phyloP scores from a whole-genome alignment of 2,113 vertebrate species.

The Pterocles gutturalis region DNA sequence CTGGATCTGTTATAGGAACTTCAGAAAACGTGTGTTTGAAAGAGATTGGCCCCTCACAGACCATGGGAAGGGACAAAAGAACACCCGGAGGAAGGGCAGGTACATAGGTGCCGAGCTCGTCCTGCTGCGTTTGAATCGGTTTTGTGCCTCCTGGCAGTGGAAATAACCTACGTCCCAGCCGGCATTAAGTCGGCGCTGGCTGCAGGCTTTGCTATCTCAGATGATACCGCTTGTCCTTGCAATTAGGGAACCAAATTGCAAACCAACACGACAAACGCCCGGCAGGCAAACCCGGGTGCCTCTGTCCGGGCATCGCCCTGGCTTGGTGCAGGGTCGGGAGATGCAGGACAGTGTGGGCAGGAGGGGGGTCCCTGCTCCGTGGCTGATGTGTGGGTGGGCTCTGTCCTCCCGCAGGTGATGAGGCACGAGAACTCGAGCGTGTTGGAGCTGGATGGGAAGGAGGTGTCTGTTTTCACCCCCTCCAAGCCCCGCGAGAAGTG shows the following conservation, averaged over 20 bases:
- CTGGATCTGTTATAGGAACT: fast-evolving
- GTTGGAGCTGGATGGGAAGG: conserved; percentile 92
- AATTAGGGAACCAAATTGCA: not conserved
- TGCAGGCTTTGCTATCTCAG: not conserved
- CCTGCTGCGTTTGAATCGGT: not conserved
- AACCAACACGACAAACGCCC: not conserved
- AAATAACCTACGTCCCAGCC: not conserved
- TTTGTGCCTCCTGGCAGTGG: not conserved
- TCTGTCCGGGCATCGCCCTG: not conserved
- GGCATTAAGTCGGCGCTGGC: not conserved
- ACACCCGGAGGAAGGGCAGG: not conserved
- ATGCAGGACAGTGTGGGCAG: not conserved
- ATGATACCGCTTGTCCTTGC: not conserved
- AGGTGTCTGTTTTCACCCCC: conserved; percentile 93
- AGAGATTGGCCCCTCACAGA: not conserved
- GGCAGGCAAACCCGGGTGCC: not conserved
- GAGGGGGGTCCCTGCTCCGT: not conserved
- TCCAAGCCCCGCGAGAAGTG: conserved; percentile 95
- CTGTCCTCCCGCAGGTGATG: conserved; percentile 84
- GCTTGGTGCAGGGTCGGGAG: not conserved
- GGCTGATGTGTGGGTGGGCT: not conserved
- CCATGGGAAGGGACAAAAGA: not conserved
- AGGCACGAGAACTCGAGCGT: conserved; percentile 92
- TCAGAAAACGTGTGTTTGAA: not conserved
- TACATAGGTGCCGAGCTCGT: not conserved